Base-by-base conservation (phyloP, 30 jellyfish, hydroid and myxozoan genomes). In the Aurelia coerulea region DNA sequence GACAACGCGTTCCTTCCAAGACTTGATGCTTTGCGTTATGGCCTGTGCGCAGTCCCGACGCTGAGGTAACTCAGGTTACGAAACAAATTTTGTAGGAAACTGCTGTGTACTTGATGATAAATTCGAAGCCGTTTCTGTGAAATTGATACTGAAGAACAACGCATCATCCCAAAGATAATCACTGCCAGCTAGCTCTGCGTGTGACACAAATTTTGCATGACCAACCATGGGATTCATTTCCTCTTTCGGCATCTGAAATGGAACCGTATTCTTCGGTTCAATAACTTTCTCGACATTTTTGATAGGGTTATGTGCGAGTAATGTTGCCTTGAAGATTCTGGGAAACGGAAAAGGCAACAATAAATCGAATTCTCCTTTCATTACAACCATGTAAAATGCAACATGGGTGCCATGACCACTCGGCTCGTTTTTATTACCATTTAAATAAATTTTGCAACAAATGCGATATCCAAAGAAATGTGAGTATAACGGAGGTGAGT, bases 401-500 rank as follows among this genome's bases (percentile, higher is more conserved):
- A 92, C 79, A 73, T 79, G 91, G 16, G 87, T 78, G 5, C 74
- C 81, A 46, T 68, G 59, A 39, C 90, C 81, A 33, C 66, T 60
- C 33, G 50, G 33, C 23, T 76, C 86, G 35, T 42, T 67, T 23
- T 74, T 52, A 17, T 92, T 94, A 4, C 98, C 98, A 66, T 87
- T 74, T 13, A 87, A 49, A 75, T 62, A 86, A 3, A 92, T 62
- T 58, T 75, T 86, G 32, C 87, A 76, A 49, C 95, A 92, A 49
- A 82, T 59, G 66, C 77, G 80, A 79, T 84, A 92, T 15, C 98
- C 98, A 54, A 76, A 92, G 7, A 52, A 33, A 11, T 76, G 39
- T 1, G 97, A 65, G 52, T 11, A 80, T 31, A 92, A 51, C 2
- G 98, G 98, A 7, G 98, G 98, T 19, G 98, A 86, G 69, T 59